Conservation (phyloP, 2,888 invertebrate species). For the Tryphoninae sp. region DNA sequence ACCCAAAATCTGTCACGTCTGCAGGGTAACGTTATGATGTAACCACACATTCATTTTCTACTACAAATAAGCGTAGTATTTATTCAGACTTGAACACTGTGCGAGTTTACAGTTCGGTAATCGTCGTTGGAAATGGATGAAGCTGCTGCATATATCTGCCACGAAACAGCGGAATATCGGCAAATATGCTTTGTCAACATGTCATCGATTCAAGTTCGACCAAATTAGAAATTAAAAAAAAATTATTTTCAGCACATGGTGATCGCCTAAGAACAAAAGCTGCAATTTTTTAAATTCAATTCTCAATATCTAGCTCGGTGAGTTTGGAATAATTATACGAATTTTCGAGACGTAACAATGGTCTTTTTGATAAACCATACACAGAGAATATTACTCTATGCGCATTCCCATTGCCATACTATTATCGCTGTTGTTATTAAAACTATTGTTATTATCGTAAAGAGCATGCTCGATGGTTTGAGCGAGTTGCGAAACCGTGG, state of each 20-base stretch:
- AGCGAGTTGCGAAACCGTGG: background rate
- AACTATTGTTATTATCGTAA: background rate
- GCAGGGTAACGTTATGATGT: background rate
- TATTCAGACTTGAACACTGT: background rate
- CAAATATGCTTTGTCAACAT: no score
- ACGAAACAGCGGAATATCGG: no score
- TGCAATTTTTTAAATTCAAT: no score
- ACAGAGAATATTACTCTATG: background rate
- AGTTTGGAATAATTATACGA: background rate
- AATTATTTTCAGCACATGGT: no score
- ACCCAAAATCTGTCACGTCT: background rate
- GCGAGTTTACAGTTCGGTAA: background rate
- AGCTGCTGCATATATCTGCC: background rate
- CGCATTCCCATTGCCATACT: background rate
- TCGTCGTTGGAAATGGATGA: background rate
- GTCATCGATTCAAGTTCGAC: no score
- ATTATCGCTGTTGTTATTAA: background rate
- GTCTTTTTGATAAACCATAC: background rate
- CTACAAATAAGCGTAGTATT: background rate
- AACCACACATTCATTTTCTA: background rate
- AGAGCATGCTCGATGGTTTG: background rate
- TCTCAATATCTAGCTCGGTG: no score
- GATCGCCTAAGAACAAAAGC: no score
- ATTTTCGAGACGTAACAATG: background rate
- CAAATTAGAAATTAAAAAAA: no score